Evolutionary conservation across 2,113 vertebrate species (phyloP).

Genomic region (Plectropomus leopardus): DNA sequence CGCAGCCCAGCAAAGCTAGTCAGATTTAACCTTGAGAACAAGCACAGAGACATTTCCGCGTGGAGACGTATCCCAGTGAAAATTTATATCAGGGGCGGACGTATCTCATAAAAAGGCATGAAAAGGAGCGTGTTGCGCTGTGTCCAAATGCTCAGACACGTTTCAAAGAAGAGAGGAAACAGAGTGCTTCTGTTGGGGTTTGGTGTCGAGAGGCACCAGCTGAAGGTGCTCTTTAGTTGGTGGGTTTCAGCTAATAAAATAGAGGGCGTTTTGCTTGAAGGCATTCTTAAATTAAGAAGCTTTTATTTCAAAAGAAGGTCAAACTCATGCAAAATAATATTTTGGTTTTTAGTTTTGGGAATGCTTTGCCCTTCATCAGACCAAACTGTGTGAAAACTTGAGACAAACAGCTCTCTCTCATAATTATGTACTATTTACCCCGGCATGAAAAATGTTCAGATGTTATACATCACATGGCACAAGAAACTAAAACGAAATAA

Average conservation of each 20-base stretch:
- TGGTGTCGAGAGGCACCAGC: neutral
- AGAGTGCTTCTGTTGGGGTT: conserved; percentile 9
- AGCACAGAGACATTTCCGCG: neutral
- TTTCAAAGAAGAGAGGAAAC: conserved; percentile 13
- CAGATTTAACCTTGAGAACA: conserved; percentile 55
- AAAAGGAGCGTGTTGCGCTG: neutral
- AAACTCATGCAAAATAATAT: neutral
- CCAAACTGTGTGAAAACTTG: neutral
- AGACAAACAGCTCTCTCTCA: neutral
- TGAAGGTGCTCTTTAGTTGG: conserved; percentile 18
- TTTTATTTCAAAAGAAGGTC: conserved; percentile 9
- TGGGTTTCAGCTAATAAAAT: neutral
- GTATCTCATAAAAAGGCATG: conserved; percentile 9
- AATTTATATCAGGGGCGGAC: neutral
- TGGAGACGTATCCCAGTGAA: conserved; percentile 26
- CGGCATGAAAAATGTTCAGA: neutral
- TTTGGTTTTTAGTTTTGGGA: neutral
- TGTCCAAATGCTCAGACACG: neutral
- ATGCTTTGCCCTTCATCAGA: neutral
- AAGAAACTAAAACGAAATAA: neutral
- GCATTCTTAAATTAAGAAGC: neutral
- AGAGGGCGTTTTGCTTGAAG: neutral
- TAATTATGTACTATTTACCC: neutral
- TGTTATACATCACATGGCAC: neutral
- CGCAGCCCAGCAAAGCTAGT: conserved; percentile 15